These are phyloP conservation scores for Acronicta leporina DNA, from an alignment of 2,888 invertebrate species.

Conservation along the genomic window DNA sequence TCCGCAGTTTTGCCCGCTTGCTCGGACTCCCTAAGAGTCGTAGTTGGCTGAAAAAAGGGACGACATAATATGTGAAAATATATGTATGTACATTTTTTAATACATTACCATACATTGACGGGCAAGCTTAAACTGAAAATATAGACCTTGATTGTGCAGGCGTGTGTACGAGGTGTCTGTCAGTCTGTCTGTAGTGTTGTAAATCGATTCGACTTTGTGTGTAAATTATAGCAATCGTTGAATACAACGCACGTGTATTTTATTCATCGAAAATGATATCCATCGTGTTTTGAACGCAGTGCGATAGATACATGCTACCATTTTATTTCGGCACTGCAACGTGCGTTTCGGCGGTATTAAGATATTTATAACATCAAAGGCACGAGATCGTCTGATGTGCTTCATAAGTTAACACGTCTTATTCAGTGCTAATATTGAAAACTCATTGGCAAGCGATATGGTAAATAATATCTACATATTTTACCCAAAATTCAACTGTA, in stretches of 20 bases:
- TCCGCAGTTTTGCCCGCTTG: too few species aligned
- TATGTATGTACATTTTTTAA: too few species aligned
- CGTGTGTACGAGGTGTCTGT: too few species aligned
- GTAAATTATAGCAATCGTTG: constrained; percentile 37
- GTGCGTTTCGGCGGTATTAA: constrained; percentile 16
- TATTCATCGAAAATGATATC: constrained; percentile 30
- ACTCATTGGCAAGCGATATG: neutral
- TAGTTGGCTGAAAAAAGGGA: too few species aligned
- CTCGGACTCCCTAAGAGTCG: too few species aligned
- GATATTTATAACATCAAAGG: constrained; percentile 45
- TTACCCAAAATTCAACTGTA: too few species aligned
- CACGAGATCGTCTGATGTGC: constrained; percentile 19
- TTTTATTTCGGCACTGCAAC: constrained; percentile 38
- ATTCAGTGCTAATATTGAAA: constrained; percentile 10
- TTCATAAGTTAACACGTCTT: constrained; percentile 9
- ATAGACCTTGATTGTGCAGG: too few species aligned
- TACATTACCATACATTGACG: too few species aligned
- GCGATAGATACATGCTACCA: constrained; percentile 26
- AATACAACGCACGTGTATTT: constrained; percentile 24
- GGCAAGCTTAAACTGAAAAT: too few species aligned
- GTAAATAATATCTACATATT: too few species aligned
- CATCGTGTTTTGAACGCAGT: constrained; percentile 37
- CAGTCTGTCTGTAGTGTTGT: neutral
- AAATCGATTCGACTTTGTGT: constrained; percentile 14
- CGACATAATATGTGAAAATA: too few species aligned